phyloP scores from a whole-genome alignment of 2,888 invertebrate genomes.

The Cheiracanthium punctorium region DNA sequence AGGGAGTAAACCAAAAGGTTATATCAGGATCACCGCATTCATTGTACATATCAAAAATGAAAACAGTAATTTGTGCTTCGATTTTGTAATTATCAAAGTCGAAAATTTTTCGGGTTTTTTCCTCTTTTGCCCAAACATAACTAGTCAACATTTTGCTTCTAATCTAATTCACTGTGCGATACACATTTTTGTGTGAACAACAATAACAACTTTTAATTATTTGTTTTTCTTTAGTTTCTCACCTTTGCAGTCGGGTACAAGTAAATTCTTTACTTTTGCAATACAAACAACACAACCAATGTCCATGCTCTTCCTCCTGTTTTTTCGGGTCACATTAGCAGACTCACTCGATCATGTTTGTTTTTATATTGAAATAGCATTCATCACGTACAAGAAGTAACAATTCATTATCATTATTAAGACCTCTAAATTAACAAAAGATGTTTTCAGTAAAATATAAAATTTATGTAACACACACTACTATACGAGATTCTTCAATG shows the following conservation, averaged over 20 bases:
- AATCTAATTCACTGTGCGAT: conserved; percentile 67
- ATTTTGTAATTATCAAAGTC: conserved; percentile 19
- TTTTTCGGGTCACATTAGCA: neutral
- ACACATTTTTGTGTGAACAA: conserved; percentile 63
- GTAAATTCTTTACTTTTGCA: neutral
- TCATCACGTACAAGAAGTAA: no score
- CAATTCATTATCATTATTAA: no score
- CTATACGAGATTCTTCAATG: no score
- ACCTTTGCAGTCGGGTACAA: conserved; percentile 1
- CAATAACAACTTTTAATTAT: conserved; percentile 63
- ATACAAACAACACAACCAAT: neutral
- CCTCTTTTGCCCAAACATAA: conserved; percentile 62
- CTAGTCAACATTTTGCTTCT: conserved; percentile 67
- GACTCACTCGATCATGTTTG: no score
- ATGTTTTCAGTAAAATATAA: no score
- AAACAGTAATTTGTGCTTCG: conserved; percentile 41
- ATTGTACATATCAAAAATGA: conserved; percentile 51
- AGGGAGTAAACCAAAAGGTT: conserved; percentile 55
- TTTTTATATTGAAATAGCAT: no score
- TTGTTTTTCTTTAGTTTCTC: conserved; percentile 12
- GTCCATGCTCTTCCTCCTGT: neutral
- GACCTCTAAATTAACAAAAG: no score
- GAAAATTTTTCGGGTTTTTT: conserved; percentile 11
- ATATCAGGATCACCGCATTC: conserved; percentile 40
- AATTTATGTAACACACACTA: no score